A percentile compares a stretch with the other conserved stretches of the same genome.
Conservation (phyloP, 2,797 vertebrate species). For the Acanthurus tractus region DNA sequence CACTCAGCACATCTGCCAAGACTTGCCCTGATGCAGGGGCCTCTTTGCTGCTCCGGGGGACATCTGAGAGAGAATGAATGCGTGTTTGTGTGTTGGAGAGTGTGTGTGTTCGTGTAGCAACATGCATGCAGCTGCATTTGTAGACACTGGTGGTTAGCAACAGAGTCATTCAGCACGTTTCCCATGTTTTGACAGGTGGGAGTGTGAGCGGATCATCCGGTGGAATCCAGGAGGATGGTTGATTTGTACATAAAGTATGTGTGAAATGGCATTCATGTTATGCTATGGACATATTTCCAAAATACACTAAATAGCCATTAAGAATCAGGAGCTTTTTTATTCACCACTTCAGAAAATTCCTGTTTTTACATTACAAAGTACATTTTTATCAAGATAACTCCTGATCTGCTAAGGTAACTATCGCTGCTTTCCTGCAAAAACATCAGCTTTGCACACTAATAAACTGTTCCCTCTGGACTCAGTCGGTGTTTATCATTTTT, state of each 20-base stretch:
- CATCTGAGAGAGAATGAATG: background rate
- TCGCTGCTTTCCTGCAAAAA: background rate
- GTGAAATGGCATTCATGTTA: background rate
- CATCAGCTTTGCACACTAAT: background rate
- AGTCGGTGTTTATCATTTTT: background rate
- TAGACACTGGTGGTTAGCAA: constrained; percentile 14
- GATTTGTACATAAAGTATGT: background rate
- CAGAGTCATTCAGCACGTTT: constrained; percentile 46
- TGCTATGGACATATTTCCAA: background rate
- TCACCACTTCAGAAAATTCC: background rate
- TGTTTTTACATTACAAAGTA: background rate
- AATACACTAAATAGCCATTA: background rate
- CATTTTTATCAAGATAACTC: background rate
- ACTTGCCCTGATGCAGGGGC: constrained; percentile 70
- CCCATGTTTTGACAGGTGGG: constrained; percentile 78
- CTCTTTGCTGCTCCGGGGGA: constrained; percentile 49
- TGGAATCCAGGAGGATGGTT: constrained; percentile 11
- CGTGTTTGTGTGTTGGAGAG: constrained; percentile 5
- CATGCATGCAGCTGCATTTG: constrained; percentile 26
- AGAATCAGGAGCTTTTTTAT: background rate
- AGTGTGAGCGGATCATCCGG: constrained; percentile 26
- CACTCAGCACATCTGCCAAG: constrained; percentile 79
- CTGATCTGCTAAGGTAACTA: background rate
- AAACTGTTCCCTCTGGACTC: background rate
- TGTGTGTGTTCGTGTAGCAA: constrained; percentile 20